Conservation (phyloP, 2,797 vertebrate genomes). For the Artibeus lituratus region DNA sequence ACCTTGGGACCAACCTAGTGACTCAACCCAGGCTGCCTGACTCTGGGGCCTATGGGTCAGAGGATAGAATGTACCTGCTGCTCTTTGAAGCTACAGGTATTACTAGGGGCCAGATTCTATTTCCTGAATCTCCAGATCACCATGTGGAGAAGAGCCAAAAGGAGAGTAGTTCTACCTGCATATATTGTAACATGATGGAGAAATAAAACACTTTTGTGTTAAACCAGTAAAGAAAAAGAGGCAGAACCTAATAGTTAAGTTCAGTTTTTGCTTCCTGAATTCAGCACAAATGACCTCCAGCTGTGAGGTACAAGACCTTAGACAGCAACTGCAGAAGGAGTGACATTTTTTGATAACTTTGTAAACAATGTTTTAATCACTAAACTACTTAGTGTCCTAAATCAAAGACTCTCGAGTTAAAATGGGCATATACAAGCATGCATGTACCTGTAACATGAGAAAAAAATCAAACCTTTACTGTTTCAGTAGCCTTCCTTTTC, state of each 20-base stretch:
- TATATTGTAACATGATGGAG: background rate
- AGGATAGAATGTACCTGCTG: background rate
- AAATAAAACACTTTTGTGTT: background rate
- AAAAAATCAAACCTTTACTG: background rate
- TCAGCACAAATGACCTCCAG: background rate
- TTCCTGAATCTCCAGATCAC: background rate
- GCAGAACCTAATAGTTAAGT: background rate
- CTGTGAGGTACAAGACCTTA: background rate
- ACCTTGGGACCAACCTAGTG: background rate
- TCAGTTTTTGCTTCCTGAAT: background rate
- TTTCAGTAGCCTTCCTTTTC: background rate
- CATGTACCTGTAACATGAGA: background rate
- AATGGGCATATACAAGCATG: background rate
- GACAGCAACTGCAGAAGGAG: background rate
- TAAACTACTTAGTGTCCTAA: background rate
- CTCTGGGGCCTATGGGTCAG: background rate
- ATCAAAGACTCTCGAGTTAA: background rate
- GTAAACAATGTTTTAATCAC: background rate
- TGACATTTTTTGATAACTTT: background rate
- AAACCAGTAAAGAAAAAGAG: background rate
- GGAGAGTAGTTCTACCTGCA: background rate
- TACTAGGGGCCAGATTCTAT: background rate
- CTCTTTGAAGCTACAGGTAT: background rate
- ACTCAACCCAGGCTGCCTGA: background rate
- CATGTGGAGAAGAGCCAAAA: background rate